These are phyloP conservation scores for Pao palembangensis DNA, from an alignment of 2,113 vertebrate species.

Conservation along the genomic window DNA sequence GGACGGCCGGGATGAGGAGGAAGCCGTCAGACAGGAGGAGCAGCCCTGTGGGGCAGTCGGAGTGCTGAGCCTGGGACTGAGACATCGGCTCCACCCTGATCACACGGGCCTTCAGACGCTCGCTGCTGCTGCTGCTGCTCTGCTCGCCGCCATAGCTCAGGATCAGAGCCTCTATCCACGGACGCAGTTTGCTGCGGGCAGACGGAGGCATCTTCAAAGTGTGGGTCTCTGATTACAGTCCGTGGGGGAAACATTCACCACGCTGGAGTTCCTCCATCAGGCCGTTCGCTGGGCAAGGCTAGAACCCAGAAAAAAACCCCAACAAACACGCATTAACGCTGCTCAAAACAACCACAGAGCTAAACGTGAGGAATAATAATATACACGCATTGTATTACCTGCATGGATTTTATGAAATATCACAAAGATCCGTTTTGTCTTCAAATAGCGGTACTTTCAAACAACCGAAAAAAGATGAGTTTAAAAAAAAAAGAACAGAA, in stretches of 20 bases:
- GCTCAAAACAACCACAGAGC: background rate
- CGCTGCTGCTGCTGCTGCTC: background rate
- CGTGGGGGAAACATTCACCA: background rate
- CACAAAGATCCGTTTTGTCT: too few species aligned
- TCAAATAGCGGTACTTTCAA: too few species aligned
- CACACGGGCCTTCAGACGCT: slow-evolving; percentile 49
- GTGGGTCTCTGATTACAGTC: background rate
- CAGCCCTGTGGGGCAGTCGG: slow-evolving; percentile 19
- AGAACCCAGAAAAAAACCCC: too few species aligned
- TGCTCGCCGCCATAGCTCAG: slow-evolving; percentile 18
- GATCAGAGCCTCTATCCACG: slow-evolving; percentile 60
- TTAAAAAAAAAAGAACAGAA: too few species aligned
- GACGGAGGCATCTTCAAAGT: slow-evolving; percentile 20
- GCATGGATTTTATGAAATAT: too few species aligned
- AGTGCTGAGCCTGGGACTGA: slow-evolving; percentile 35
- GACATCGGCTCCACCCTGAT: slow-evolving; percentile 43
- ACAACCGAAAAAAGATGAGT: too few species aligned
- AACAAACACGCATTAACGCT: too few species aligned
- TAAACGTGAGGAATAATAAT: too few species aligned
- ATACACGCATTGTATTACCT: too few species aligned
- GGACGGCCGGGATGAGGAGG: slow-evolving; percentile 54
- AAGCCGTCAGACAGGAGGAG: slow-evolving; percentile 60
- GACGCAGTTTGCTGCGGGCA: slow-evolving; percentile 3
- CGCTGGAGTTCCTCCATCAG: background rate
- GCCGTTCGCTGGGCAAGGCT: background rate